Base-by-base conservation (phyloP, 2,888 invertebrate species). In the Oscheius sp. region DNA sequence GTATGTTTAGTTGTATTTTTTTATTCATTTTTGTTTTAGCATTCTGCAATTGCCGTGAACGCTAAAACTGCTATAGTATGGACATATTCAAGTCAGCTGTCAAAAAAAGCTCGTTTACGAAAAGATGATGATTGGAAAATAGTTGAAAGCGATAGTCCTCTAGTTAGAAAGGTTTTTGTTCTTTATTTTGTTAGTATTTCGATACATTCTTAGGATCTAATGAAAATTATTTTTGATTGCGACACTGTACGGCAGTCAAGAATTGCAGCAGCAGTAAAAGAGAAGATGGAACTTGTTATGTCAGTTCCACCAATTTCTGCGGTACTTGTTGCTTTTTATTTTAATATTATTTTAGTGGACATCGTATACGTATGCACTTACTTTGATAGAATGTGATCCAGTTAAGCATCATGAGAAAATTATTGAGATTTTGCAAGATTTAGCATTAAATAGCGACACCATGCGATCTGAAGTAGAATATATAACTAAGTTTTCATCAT, bases 341-440 rank as follows among this genome's bases (percentile, higher is more conserved):
- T 44, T 6, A 30, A 24, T 62, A 14, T 2, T 28, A 14, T 8
- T 71, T 36, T 66, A 74, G 69, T 77, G 77, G 77, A 68, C 74
- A 6, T 22, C 72, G 8, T 74, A 73, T 45, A 74, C 72, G 71
- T 54, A 66, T 26, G 73, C 73, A 0, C 63, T 74, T 17, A 65
- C 69, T 12, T 61, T 71, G 9, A 41, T 73, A 47, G 77, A 74
- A 61, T 65, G 59, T 50, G 41, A 38, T 24, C 68, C 73, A 2
- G 51, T 41, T 2, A 36, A 45, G 9, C n/a, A 67, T 2, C 70
- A 73, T 45, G 8, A 30, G 1, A 68, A 74, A 62, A 73, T 77
- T 44, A 36, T 73, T 2, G 26, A 12, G 8, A 72, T 70, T n/a
- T 54, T 77, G 12, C 56, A 64, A 30, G 56, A 64, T 9, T 61